phyloP scores from a whole-genome alignment of 2,888 invertebrate species.

The Candidula unifasciata region DNA sequence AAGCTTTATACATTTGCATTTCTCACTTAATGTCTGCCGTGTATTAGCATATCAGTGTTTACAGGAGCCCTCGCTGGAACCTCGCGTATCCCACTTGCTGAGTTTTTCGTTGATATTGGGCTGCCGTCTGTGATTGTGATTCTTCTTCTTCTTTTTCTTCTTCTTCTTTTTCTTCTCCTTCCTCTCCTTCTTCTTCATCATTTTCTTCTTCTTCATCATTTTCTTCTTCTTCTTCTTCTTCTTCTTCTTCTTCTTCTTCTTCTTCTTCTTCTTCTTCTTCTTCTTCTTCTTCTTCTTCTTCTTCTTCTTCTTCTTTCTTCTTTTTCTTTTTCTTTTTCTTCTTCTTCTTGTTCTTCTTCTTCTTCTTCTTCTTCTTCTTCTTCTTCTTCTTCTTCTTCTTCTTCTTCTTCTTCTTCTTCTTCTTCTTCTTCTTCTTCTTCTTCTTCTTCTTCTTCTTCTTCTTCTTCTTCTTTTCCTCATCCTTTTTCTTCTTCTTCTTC shows the following conservation, averaged over 20 bases:
- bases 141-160: neutral
- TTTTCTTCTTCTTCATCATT: conserved; percentile 20
- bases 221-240: neutral
- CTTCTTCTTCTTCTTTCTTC: neutral
- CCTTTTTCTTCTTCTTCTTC: conserved; percentile 26
- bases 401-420: conserved; percentile 19
- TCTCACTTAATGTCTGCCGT: neutral
- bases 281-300: conserved; percentile 9
- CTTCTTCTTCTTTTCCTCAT: conserved; percentile 36
- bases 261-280: conserved; percentile 25
- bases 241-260: conserved; percentile 9
- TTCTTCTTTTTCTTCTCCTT: conserved; percentile 1
- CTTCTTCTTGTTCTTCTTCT: neutral
- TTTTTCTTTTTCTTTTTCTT: conserved; percentile 23
- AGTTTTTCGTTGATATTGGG: too few species aligned
- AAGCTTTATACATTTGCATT: conserved; percentile 11
- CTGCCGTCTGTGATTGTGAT: too few species aligned
- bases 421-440: conserved; percentile 22
- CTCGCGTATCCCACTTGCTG: too few species aligned
- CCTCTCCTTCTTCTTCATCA: conserved; percentile 12
- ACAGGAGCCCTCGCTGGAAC: neutral
- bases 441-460: conserved; percentile 11
- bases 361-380: conserved; percentile 19
- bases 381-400: conserved; percentile 27
- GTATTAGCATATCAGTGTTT: neutral